A percentile compares a stretch with the other conserved stretches of the same genome.
Conservation (phyloP, 2,113 vertebrate genomes). For the Cinclus cinclus region DNA sequence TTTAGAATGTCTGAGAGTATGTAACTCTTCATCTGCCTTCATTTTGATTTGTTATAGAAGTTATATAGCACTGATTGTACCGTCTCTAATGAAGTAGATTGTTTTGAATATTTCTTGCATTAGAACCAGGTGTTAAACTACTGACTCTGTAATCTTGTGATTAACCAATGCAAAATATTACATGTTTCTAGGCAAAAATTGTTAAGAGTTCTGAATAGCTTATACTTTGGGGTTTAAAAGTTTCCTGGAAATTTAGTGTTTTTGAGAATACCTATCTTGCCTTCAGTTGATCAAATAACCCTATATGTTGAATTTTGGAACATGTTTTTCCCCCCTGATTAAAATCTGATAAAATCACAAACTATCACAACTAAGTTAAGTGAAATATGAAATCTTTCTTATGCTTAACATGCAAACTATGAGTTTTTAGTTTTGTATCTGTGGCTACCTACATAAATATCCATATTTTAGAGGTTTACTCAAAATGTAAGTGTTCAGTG, state of each 20-base stretch:
- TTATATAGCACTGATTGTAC: background rate
- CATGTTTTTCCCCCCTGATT: background rate
- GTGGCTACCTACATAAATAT: background rate
- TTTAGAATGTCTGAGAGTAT: background rate
- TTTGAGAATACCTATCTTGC: background rate
- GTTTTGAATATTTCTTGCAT: background rate
- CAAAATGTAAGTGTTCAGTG: background rate
- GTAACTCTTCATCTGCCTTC: background rate
- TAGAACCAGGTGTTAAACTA: background rate
- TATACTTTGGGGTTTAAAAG: background rate
- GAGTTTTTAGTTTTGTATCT: background rate
- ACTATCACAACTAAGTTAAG: background rate
- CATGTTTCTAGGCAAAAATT: background rate
- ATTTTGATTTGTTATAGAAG: background rate
- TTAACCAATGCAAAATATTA: background rate
- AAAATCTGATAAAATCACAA: background rate
- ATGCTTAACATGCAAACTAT: background rate
- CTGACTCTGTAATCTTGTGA: background rate
- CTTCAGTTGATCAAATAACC: background rate
- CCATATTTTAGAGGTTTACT: background rate
- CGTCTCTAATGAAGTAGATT: background rate
- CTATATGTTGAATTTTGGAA: background rate
- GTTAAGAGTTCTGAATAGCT: background rate
- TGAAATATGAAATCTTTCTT: background rate
- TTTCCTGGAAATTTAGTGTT: background rate